Base-by-base conservation (phyloP, 92 coral and sea anemone genomes). In the Zoanthus solanderi region DNA sequence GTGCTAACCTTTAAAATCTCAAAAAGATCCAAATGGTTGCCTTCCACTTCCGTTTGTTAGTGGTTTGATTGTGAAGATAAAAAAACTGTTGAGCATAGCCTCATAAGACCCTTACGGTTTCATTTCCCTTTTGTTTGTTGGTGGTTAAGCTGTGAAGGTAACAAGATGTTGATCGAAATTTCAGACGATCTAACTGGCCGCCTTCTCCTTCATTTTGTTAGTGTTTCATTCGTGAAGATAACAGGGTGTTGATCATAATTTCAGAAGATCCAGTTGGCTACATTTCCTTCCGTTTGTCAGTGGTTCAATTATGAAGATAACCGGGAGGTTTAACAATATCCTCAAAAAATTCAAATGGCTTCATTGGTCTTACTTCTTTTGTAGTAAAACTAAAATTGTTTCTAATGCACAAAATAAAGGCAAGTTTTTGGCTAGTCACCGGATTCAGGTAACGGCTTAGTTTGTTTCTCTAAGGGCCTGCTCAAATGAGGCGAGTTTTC, bases 251-350 rank as follows among this genome's bases (percentile, higher is more conserved):
- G 73, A 79, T 30, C 16, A 57, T 12, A 57, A 57, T 57, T 16
- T 15, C 9, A 5, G 18, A 46, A 6, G 14, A 54, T 15, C 16
- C 63, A 57, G 12, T 4, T 47, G 52, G 52, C 71, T 78, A 79
- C 73, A 79, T 61, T 61, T 67, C 72, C 72, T 65, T 53, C 29
- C 9, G 7, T 57, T 57, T 12, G 16, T 57, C 17, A 57, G 4
- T 47, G 42, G 12, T 50, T 79, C 84, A 7, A 56, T 71, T 7
- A 30, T 78, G 29, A 78, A 32, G 71, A 32, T 78, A 61, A 78
- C 83, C 56, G 71, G 71, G 14, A 17, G 9, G 3, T 2, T 58
- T 52, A 78, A 13, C 52, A 47, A 23, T 47, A 47, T 4, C 4
- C 52, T 47, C 52, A 9, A 12, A 44, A 11, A 4, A 50, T 47